Conservation (phyloP, 2,113 vertebrate genomes). For the Silurus meridionalis region DNA sequence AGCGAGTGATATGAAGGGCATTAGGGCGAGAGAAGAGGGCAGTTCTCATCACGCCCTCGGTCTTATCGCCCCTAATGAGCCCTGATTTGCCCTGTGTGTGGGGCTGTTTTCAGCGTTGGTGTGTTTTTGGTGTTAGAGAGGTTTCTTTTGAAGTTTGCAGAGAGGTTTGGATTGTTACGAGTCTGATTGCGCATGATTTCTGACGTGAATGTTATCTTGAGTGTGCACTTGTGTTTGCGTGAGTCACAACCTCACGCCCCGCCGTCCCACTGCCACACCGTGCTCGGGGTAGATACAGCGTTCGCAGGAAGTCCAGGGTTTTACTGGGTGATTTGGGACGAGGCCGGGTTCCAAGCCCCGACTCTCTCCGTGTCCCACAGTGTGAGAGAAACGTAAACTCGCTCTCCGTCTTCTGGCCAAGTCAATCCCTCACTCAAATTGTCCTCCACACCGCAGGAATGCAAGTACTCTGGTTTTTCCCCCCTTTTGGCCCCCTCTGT, state of each 20-base stretch:
- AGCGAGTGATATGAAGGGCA: slow-evolving; percentile 42
- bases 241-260: slow-evolving; percentile 11
- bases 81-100: neutral
- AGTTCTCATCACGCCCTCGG: neutral
- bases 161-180: neutral
- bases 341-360: neutral
- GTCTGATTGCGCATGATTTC: slow-evolving; percentile 17
- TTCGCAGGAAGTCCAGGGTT: slow-evolving; percentile 13
- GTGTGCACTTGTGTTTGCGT: slow-evolving; percentile 18
- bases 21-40: slow-evolving; percentile 16
- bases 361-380: neutral
- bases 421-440: slow-evolving; percentile 70
- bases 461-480: slow-evolving; percentile 57
- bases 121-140: neutral
- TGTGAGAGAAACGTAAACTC: slow-evolving; percentile 71
- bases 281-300: no score
- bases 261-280: neutral
- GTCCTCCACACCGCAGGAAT: slow-evolving; percentile 78
- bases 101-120: no score
- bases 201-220: slow-evolving; percentile 39
- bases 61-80: slow-evolving; percentile 31
- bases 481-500: slow-evolving; percentile 24
- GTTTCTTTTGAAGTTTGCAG: neutral
- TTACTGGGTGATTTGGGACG: slow-evolving; percentile 20
- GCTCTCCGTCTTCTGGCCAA: slow-evolving; percentile 58